A percentile compares a stretch with the other conserved stretches of the same genome.
Conservation (phyloP, 2,888 invertebrate genomes). For the Scrobipalpa costella region DNA sequence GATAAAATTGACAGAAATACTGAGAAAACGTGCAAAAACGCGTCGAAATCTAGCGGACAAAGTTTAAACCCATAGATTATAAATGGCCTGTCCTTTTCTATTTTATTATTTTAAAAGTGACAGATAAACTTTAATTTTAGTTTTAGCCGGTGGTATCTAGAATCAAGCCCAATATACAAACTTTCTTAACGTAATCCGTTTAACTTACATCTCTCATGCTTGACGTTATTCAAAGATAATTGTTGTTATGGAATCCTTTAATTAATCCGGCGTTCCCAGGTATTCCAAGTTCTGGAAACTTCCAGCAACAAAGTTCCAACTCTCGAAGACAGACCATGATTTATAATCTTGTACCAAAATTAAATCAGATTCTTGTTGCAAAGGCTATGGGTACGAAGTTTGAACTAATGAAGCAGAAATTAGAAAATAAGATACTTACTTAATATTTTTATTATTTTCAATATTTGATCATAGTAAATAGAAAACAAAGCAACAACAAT, state of each 20-base stretch:
- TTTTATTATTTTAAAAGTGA: too few species aligned
- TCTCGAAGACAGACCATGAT: conserved; percentile 17
- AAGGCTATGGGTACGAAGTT: background rate
- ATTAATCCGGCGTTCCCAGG: conserved; percentile 44
- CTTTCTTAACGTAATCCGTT: conserved; percentile 19
- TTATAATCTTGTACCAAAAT: conserved; percentile 15
- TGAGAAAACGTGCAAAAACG: too few species aligned
- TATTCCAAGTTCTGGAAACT: conserved; percentile 23
- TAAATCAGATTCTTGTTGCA: conserved; percentile 11
- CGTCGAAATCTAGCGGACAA: too few species aligned
- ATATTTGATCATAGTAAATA: too few species aligned
- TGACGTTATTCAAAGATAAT: conserved; percentile 35
- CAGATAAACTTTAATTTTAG: too few species aligned
- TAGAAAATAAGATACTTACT: too few species aligned
- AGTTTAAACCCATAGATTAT: too few species aligned
- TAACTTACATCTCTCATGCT: conserved; percentile 25
- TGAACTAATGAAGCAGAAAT: background rate
- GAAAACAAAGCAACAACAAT: too few species aligned
- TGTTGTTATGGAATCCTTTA: conserved; percentile 46
- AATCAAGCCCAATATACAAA: conserved; percentile 15
- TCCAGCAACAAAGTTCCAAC: conserved; percentile 14
- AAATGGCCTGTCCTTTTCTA: too few species aligned
- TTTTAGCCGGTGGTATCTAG: too few species aligned
- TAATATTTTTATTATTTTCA: background rate
- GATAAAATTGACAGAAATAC: too few species aligned